Base-by-base conservation (phyloP, 2,888 invertebrate species). In the Vannuccia rotundouncinata region DNA sequence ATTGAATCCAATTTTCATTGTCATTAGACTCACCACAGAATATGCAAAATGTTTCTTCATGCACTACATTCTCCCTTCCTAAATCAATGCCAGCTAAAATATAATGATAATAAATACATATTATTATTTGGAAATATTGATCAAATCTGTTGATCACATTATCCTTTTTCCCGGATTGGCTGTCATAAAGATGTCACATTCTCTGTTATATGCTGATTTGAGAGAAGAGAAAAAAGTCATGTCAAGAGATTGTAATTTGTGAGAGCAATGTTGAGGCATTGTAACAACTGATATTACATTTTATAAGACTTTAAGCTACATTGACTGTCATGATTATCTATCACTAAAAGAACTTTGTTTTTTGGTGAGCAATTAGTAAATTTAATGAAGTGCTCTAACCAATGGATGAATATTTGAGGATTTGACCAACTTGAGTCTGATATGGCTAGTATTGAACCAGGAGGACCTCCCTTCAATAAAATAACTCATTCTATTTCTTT, bases 151-250 rank as follows among this genome's bases (percentile, higher is more conserved):
- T n/a, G n/a, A n/a, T n/a, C n/a, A n/a, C n/a, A n/a, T 84, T 25
- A 87, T 81, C 1, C 85, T 84, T 84, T 85, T 86, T 2, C 86
- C 86, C 1, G 85, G 84, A 83, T 84, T 82, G 30, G 76, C 66
- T 78, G 83, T 80, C 80, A 85, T 83, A 86, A 86, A 88, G 59
- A 84, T 82, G 81, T 87, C 83, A 84, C 84, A 85, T 0, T 84
- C 84, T 29, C 82, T 84, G 79, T 84, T 84, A 59, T 84, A 83
- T 28, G 84, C 85, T 17, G 83, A 81, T 80, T 87, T 86, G 77
- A 87, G 85, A 1, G 85, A 83, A n/a, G 82, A 83, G 83, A 82
- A 85, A 28, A 88, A 85, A 59, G 85, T 82, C 5, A 84, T 29
- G 77, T 83, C 82, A 0, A 83, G 77, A 27, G 82, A 81, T 45